Evolutionary conservation across 2,113 vertebrate species (phyloP).

Genomic region (Gobius niger): DNA sequence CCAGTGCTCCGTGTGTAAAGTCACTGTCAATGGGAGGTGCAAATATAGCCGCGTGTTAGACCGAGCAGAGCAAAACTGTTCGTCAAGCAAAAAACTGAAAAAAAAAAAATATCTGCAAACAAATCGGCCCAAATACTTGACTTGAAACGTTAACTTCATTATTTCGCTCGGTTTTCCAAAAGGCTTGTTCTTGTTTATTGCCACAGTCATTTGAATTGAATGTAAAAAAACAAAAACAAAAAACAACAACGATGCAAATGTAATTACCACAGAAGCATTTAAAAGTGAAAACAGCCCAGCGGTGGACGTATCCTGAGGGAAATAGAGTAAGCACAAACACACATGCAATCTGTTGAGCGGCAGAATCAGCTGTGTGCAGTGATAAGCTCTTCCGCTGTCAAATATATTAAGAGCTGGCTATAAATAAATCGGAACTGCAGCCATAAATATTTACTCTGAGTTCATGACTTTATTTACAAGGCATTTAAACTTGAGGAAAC

Average conservation of each 20-base stretch:
- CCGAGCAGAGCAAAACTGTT: not conserved
- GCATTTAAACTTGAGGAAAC: slow-evolving; percentile 3
- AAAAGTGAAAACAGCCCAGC: not conserved
- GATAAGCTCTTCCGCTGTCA: slow-evolving; percentile 35
- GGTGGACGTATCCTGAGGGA: slow-evolving; percentile 12
- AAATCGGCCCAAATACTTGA: too few relatives aligned
- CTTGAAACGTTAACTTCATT: too few relatives aligned
- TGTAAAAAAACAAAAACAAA: too few relatives aligned
- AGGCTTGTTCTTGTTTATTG: too few relatives aligned
- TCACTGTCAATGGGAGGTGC: not conserved
- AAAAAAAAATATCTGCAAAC: too few relatives aligned
- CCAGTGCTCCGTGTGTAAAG: not conserved
- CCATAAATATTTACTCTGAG: slow-evolving; percentile 15
- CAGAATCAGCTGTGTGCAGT: slow-evolving; percentile 41
- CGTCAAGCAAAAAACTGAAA: too few relatives aligned
- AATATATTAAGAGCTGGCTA: slow-evolving; percentile 26
- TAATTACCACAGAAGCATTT: not conserved
- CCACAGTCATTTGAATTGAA: too few relatives aligned
- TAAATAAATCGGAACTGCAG: slow-evolving; percentile 30
- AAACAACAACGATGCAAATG: not conserved
- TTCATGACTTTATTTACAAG: not conserved
- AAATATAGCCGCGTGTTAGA: not conserved
- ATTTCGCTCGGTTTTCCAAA: too few relatives aligned
- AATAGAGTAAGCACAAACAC: slow-evolving; percentile 16
- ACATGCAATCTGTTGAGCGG: slow-evolving; percentile 5